These are phyloP conservation scores for Hyposoter didymator DNA, from an alignment of 2,888 invertebrate species.

Conservation along the genomic window DNA sequence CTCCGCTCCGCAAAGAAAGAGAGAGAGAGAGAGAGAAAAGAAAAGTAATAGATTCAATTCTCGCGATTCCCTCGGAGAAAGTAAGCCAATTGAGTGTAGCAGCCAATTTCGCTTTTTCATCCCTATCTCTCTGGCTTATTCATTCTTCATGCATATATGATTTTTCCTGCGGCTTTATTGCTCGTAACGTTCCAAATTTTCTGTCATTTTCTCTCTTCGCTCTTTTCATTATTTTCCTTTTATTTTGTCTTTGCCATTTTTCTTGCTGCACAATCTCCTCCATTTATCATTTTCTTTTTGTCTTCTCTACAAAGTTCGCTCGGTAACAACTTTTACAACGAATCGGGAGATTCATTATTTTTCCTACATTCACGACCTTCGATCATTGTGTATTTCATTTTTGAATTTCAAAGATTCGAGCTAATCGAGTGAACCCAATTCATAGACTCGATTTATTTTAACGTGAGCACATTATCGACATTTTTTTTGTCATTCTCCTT, in stretches of 20 bases:
- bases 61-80: slow-evolving; percentile 36
- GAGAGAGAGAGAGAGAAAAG: not conserved
- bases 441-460: not conserved
- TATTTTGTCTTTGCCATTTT: not conserved
- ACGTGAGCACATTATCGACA: no score
- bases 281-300: not conserved
- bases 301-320: not conserved
- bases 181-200: slow-evolving; percentile 35
- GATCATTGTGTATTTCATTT: no score
- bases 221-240: not conserved
- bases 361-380: not conserved
- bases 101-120: slow-evolving; percentile 59
- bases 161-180: slow-evolving; percentile 46
- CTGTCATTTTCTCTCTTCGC: slow-evolving; percentile 37
- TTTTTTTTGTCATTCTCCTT: not conserved
- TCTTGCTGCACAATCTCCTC: not conserved
- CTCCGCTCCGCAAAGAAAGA: not conserved
- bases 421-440: not conserved
- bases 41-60: slow-evolving; percentile 59
- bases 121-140: slow-evolving; percentile 47
- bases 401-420: not conserved
- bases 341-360: not conserved
- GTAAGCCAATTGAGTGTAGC: slow-evolving; percentile 50
- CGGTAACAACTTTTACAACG: not conserved
- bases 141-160: slow-evolving; percentile 48